Evolutionary conservation across 2,797 vertebrate genomes (phyloP), one percentile per base, ranked within the genome.

Genomic region (Bradypodion ventrale): DNA sequence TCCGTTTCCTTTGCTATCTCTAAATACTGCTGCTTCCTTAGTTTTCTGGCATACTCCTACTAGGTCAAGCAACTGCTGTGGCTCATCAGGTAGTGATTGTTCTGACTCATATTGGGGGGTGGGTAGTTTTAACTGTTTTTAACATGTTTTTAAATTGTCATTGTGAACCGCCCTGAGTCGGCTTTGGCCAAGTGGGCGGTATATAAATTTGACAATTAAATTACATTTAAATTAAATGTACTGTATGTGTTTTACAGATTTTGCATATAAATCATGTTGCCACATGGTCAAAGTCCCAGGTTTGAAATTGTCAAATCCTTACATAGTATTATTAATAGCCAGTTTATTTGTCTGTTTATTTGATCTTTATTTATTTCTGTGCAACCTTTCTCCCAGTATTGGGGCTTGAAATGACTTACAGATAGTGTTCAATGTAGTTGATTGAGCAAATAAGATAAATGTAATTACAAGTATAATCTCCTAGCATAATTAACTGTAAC

Each of bases 1-100:
- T 90, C 37, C 27, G 65, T 7, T 44, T 29, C 56, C 46, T 49
- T 35, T 16, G 13, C 29, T 40, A n/a, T 56, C 46, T 75, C 7
- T 29, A 42, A 49, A 8, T 29, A 25, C 35, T 89, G 89, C 85
- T 87, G 87, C 74, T 87, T 82, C 78, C 42, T 27, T n/a, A 42
- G n/a, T 83, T 70, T 78, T 75, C 25, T 56, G 5, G n/a, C 8
- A n/a, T 12, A 27, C 4, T 69, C 40, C 46, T 2, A 9, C 10
- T 46, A 42, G 10, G 44, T 37, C 60, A 78, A 78, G 32, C 25
- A 12, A 35, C 46, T 40, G 62, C 40, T 78, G 13, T 40, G 23
- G 32, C 32, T 56, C 32, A 40, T 63, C 32, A 56, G 15, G 37
- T 9, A 44, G 27, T 16, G 37, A 32, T 8, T 40, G 21, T 29